Evolutionary conservation across 2,113 vertebrate species (phyloP).

Genomic region (Phyllostomus hastatus): DNA sequence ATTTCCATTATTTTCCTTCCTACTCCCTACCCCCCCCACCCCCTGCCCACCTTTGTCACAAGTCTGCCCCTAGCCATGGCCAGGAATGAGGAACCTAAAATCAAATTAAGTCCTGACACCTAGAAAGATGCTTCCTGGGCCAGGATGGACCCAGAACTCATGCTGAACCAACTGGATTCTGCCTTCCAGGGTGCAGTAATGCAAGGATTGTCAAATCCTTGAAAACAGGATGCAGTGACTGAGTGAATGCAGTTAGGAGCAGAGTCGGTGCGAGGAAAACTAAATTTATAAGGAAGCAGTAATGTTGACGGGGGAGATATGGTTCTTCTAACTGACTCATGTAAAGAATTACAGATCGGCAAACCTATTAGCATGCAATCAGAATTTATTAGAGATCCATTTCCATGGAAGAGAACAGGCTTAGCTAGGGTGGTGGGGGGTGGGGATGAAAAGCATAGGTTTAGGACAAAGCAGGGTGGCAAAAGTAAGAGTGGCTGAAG

Average conservation of each 20-base stretch:
- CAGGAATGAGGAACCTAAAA: not conserved
- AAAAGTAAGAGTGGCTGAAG: too few species aligned
- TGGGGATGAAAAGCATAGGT: too few species aligned
- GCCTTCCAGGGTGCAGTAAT: not conserved
- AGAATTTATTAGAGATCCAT: too few species aligned
- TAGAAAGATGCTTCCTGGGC: not conserved
- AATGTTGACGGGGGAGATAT: too few species aligned
- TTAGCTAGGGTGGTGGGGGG: too few species aligned
- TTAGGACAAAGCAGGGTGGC: too few species aligned
- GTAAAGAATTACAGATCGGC: too few species aligned
- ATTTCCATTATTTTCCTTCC: not conserved
- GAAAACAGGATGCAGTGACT: not conserved
- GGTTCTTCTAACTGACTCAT: too few species aligned
- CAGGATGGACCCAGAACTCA: not conserved
- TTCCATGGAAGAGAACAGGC: too few species aligned
- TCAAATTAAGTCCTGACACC: not conserved
- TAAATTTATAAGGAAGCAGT: not conserved
- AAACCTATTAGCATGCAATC: too few species aligned
- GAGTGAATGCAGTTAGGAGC: not conserved
- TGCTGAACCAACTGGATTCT: not conserved
- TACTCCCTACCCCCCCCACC: fast-evolving
- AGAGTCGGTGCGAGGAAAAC: not conserved
- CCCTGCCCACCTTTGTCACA: not conserved
- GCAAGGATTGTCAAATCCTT: too few species aligned
- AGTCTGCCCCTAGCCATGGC: not conserved